Evolutionary conservation across 1,140 invertebrate genomes (phyloP).

Genomic region (Lasaia peninsularis): DNA sequence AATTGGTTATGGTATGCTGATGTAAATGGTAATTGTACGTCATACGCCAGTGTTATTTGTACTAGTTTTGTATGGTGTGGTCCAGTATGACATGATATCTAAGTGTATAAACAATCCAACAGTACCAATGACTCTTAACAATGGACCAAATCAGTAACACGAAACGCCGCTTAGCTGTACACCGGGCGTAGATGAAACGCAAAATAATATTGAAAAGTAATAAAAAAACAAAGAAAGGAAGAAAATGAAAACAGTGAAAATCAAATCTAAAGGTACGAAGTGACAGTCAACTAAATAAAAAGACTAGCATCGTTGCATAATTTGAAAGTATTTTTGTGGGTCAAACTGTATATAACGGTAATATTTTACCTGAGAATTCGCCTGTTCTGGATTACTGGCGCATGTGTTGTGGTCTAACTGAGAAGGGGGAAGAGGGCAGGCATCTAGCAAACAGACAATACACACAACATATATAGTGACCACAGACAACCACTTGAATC

Average conservation of each 20-base stretch:
- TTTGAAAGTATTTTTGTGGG: conserved; percentile 70
- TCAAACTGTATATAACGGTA: conserved; percentile 68
- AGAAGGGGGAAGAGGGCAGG: conserved; percentile 82
- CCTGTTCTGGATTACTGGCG: conserved; percentile 78
- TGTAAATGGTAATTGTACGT: conserved; percentile 50
- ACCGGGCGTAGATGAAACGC: conserved; percentile 62
- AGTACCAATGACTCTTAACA: conserved; percentile 11
- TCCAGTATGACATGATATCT: conserved; percentile 66
- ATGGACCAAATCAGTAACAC: conserved; percentile 41
- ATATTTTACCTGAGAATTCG: conserved; percentile 76
- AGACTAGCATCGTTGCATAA: conserved; percentile 70
- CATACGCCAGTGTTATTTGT: conserved; percentile 71
- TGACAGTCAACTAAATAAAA: conserved; percentile 65
- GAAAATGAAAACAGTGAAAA: conserved; percentile 52
- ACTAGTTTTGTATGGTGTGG: conserved; percentile 64
- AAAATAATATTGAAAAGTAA: conserved; percentile 53
- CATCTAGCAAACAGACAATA: conserved; percentile 81
- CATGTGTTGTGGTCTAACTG: conserved; percentile 82
- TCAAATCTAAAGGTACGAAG: conserved; percentile 68
- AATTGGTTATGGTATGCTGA: conserved; percentile 53
- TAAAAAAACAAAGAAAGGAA: conserved; percentile 37
- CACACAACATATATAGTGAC: conserved; percentile 78
- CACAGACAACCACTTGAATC: conserved; percentile 74
- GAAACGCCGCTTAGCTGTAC: conserved; percentile 38
- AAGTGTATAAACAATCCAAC: conserved; percentile 42